Base-by-base conservation (phyloP, 1,140 invertebrate genomes). In the Drosophila kepulauana region DNA sequence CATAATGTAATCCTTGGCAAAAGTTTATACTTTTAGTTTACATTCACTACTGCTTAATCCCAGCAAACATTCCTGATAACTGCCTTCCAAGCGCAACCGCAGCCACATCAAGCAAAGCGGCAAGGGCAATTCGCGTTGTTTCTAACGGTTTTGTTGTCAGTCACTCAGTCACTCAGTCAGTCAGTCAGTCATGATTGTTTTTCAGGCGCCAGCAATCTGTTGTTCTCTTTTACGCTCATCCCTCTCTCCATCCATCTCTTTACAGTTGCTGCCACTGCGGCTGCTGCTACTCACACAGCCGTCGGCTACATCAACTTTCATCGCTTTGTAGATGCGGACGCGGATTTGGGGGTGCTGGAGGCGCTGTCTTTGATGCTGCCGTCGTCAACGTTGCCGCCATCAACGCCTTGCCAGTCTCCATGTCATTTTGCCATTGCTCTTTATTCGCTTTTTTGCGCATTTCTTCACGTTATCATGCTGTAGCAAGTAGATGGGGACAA, bases 361-460 rank as follows among this genome's bases (percentile, higher is more conserved):
- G 80, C 69, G 64, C 46, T 62, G 73, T 74, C 85, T 87, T 87
- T 87, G 84, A 87, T 69, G 84, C 67, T 57, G 58, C 45, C 67
- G 62, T 51, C 81, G 78, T 69, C 64, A 61, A 68, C 20, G 63
- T 68, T 56, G 35, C 46, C 48, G 45, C 43, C 75, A 84, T 82
- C 79, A 88, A 78, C 82, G 84, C 82, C 84, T 79, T 69, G 72
- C 56, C 82, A 66, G 56, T 46, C 15, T 59, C 51, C 65, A 49
- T 77, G 79, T 68, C 84, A 71, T 68, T 68, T 82, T 76, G 76
- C 57, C 62, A 71, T 73, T 82, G 45, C 58, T 68, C 33, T 69
- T 68, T 73, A 59, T 61, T 64, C 52, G 70, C 61, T 28, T 68
- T 82, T 61, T 62, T 49, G 51, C 46, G 51, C 57, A 58, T 56